A percentile compares a stretch with the other conserved stretches of the same genome.
phyloP scores from a whole-genome alignment of 2,797 vertebrate species.

The Adelosebastes latens region DNA sequence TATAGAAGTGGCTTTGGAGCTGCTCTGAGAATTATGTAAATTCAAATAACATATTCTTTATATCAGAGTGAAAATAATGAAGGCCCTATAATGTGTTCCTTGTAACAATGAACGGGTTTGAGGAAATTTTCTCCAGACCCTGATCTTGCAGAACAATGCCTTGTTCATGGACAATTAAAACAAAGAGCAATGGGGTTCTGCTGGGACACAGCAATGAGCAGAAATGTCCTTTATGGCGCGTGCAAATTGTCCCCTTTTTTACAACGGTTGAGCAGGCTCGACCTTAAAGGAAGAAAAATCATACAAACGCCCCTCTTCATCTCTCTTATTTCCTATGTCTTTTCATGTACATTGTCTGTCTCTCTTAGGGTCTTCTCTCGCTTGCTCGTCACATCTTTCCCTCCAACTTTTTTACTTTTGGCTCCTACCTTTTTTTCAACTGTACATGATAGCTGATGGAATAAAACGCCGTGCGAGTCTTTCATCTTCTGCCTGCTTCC shows the following conservation, averaged over 20 bases:
- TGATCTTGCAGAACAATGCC: constrained; percentile 78
- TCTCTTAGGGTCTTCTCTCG: constrained; percentile 9
- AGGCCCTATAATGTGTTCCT: constrained; percentile 76
- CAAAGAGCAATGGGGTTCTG: constrained; percentile 76
- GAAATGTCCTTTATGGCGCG: constrained; percentile 78
- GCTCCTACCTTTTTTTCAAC: not conserved
- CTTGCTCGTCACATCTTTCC: not conserved
- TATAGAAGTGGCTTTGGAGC: constrained; percentile 73
- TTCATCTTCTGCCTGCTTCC: constrained; percentile 37
- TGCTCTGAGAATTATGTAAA: constrained; percentile 76
- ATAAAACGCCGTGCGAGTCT: constrained; percentile 20
- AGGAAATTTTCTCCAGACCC: constrained; percentile 67
- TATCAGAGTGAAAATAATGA: constrained; percentile 77
- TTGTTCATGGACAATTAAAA: constrained; percentile 82
- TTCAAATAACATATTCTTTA: constrained; percentile 82
- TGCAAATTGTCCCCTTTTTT: constrained; percentile 76
- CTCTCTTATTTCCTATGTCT: constrained; percentile 37
- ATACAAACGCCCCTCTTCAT: constrained; percentile 34
- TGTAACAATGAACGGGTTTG: constrained; percentile 76
- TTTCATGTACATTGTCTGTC: constrained; percentile 22
- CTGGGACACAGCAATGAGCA: constrained; percentile 65
- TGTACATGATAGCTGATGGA: constrained; percentile 36
- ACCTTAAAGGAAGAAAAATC: constrained; percentile 70
- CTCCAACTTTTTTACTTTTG: constrained; percentile 10
- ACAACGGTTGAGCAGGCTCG: constrained; percentile 55